phyloP scores from a whole-genome alignment of 2,888 invertebrate species.

The Ormia ochracea region DNA sequence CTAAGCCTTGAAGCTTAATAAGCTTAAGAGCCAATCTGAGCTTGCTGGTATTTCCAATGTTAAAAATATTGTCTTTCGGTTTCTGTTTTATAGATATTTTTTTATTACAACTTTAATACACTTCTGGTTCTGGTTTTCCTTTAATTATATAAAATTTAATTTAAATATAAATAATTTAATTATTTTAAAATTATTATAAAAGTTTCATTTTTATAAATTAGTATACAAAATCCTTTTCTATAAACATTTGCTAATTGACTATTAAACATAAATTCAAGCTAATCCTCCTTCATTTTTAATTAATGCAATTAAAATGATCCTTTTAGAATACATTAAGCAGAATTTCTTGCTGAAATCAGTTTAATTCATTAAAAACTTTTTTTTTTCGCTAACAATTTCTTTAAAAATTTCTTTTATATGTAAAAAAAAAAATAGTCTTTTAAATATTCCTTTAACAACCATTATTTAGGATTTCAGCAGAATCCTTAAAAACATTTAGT shows the following conservation, averaged over 20 bases:
- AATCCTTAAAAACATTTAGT: neutral
- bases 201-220: conserved; percentile 27
- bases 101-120: conserved; percentile 23
- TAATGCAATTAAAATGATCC: too few species aligned
- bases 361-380: too few species aligned
- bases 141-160: conserved; percentile 26
- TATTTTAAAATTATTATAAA: conserved; percentile 20
- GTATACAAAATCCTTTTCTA: conserved; percentile 19
- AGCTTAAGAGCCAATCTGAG: too few species aligned
- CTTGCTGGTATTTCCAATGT: too few species aligned
- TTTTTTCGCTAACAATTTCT: neutral
- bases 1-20: too few species aligned
- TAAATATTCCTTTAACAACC: neutral
- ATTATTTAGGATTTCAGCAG: neutral
- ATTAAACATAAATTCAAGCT: conserved; percentile 62
- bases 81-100: neutral
- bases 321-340: too few species aligned
- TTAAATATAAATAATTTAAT: conserved; percentile 54
- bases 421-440: too few species aligned
- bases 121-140: conserved; percentile 10
- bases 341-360: neutral
- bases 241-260: conserved; percentile 73
- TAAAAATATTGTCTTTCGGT: neutral
- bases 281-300: too few species aligned
- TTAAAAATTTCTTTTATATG: neutral